These are phyloP conservation scores for Phasianus colchicus DNA, from an alignment of 2,113 vertebrate species.

Conservation along the genomic window DNA sequence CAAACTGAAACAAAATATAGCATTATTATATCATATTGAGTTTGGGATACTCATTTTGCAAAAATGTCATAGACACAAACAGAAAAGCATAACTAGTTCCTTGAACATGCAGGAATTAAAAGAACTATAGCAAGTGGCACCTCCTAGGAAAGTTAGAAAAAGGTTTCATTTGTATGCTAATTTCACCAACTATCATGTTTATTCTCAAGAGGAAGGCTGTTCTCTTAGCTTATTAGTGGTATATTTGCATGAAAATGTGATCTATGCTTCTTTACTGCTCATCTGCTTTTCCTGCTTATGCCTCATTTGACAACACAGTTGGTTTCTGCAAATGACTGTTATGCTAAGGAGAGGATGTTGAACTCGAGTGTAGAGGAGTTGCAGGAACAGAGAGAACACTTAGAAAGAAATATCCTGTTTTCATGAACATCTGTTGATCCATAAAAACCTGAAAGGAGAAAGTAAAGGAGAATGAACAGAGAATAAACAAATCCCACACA, in stretches of 20 bases:
- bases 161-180: conserved; percentile 36
- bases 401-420: conserved; percentile 15
- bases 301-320: conserved; percentile 20
- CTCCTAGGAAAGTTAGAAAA: conserved; percentile 13
- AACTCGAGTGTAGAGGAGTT: neutral
- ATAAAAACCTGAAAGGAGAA: conserved; percentile 22
- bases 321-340: conserved; percentile 8
- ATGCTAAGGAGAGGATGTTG: neutral
- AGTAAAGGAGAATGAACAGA: neutral
- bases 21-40: neutral
- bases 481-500: neutral
- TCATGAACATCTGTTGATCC: neutral
- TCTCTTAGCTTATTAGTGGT: conserved; percentile 15
- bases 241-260: conserved; percentile 52
- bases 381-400: conserved; percentile 35
- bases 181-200: neutral
- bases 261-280: conserved; percentile 18
- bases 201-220: neutral
- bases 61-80: neutral
- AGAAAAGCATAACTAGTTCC: neutral
- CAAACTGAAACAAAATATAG: neutral
- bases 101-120: neutral
- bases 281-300: conserved; percentile 13
- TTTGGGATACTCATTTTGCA: neutral
- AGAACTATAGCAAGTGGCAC: neutral